phyloP scores from a whole-genome alignment of 2,113 vertebrate species.

The Anoura caudifer region DNA sequence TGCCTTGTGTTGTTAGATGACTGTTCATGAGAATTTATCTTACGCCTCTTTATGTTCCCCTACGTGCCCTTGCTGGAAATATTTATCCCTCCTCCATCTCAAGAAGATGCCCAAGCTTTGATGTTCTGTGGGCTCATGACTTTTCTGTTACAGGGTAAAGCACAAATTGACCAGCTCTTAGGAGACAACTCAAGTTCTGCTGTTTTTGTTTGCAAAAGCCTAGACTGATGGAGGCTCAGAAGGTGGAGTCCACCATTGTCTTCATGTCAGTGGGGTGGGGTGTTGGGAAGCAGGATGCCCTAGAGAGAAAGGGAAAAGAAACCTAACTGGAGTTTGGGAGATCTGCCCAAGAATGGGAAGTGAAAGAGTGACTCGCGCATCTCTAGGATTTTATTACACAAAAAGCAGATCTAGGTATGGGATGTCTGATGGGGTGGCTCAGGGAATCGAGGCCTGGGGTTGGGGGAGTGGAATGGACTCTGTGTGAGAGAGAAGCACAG shows the following conservation, averaged over 20 bases:
- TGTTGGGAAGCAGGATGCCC: not conserved
- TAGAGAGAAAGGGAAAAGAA: not conserved
- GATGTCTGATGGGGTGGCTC: not conserved
- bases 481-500: not conserved
- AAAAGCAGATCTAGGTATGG: not conserved
- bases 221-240: not conserved
- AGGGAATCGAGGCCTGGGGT: not conserved
- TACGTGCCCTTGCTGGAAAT: not conserved
- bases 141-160: not conserved
- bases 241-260: not conserved
- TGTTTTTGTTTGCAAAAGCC: not conserved
- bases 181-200: not conserved
- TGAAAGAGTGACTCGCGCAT: not conserved
- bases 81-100: not conserved
- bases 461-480: not conserved
- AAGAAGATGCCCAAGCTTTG: not conserved
- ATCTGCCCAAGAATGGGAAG: not conserved
- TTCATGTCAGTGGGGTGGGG: not conserved
- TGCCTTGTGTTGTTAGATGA: not conserved
- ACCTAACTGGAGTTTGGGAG: not conserved
- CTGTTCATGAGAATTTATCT: not conserved
- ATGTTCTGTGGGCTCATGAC: not conserved
- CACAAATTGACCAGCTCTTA: not conserved
- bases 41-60: not conserved
- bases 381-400: not conserved